Evolutionary conservation across 2,797 vertebrate species (phyloP), one percentile per base, ranked within the genome.

Genomic region (Varecia variegata): DNA sequence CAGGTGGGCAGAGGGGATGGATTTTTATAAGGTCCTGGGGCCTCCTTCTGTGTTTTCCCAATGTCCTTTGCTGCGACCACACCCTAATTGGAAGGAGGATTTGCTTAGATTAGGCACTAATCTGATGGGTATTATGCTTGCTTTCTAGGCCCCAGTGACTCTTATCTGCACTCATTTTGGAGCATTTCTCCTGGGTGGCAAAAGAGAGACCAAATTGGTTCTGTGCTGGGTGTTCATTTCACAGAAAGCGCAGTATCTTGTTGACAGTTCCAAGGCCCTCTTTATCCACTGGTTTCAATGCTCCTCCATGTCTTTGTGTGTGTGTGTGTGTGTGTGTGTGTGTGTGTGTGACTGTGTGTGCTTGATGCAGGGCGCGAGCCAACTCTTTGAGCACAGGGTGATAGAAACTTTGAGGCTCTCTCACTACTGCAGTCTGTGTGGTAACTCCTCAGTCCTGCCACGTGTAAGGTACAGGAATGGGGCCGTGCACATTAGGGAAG

Each of bases 401-500:
- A 83, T 0, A 15, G 35, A 40, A 45, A 27, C 40, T 30, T 21
- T 14, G 3, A 14, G 25, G 18, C 18, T 56, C 9, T 32, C 20
- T 65, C 7, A 8, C n/a, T 14, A 12, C 0, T 38, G 45, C 38
- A 3, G 25, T 32, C 18, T 20, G 2, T 47, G 10, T 38, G 13
- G 32, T 23, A n/a, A 5, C 23, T 25, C 23, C 47, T 73, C 10
- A 7, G 25, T 62, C 54, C 47, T 56, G 32, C 18, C 25, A 0
- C 0, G 2, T 23, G 21, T 8, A 3, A 1, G 4, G 14, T 56
- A 14, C 14, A 0, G 9, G 3, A 56, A 20, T 1, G 14, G 14
- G 5, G 9, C 20, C 10, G 4, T 1, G 4, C 11, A 40, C 10
- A 15, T 18, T 54, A 5, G 2, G 45, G 9, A 47, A 21, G 10